Percentiles rank a stretch among this genome's conserved stretches.
Conservation (phyloP, 64 coral and sea anemone genomes). For the Porites lutea region DNA sequence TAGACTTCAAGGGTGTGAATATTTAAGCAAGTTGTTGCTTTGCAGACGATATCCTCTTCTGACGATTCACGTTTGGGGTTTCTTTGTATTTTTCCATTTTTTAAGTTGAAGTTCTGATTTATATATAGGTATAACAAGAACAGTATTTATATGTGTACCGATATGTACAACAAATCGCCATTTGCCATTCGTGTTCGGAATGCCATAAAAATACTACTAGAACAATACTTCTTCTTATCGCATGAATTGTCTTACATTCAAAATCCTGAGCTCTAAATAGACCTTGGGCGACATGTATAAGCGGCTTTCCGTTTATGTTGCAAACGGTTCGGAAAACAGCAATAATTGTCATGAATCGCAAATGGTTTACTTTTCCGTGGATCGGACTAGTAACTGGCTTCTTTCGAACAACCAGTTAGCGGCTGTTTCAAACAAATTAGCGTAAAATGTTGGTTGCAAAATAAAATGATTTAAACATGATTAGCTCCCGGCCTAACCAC, state of each 20-base stretch:
- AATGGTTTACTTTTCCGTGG: too few relatives aligned
- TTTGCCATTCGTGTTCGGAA: not conserved
- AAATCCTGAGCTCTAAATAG: not conserved
- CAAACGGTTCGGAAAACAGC: not conserved
- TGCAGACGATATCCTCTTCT: too few relatives aligned
- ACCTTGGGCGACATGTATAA: not conserved
- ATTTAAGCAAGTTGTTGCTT: too few relatives aligned
- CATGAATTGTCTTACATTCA: not conserved
- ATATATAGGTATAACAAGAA: not conserved
- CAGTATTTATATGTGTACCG: not conserved
- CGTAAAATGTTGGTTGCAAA: not conserved
- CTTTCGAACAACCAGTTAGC: too few relatives aligned
- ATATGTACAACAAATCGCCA: not conserved
- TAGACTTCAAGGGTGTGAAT: too few relatives aligned
- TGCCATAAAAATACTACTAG: conserved; percentile 6
- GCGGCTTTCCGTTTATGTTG: not conserved
- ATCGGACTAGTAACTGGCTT: too few relatives aligned
- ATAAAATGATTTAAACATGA: not conserved
- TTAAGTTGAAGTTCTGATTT: not conserved
- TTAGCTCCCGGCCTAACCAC: not conserved
- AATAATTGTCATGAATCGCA: too few relatives aligned
- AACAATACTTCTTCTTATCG: not conserved
- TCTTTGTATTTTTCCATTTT: not conserved
- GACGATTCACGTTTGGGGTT: not conserved
- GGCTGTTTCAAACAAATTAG: too few relatives aligned